Conservation (phyloP, 1,140 invertebrate genomes). For the Notospermus geniculatus region DNA sequence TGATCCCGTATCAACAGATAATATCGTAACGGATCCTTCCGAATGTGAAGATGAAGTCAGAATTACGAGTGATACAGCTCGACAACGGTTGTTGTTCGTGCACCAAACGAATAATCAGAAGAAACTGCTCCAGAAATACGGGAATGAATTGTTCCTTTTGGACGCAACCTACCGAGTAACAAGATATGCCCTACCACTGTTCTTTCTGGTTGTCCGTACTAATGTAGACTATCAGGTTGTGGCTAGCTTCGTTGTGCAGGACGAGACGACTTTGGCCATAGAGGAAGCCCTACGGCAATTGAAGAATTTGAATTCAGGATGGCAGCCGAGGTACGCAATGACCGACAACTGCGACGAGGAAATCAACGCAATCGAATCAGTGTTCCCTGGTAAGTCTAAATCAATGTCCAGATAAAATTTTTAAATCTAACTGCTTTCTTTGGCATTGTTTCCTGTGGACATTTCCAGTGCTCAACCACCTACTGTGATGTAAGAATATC, state of each 20-base stretch:
- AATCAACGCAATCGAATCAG: conserved; percentile 9
- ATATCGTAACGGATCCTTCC: neutral
- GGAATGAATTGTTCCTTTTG: conserved; percentile 21
- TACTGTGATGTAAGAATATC: too few species aligned
- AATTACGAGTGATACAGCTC: neutral
- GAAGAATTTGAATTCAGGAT: conserved; percentile 24
- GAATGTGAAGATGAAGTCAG: neutral
- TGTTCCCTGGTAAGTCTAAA: conserved; percentile 5
- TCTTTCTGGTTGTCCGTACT: conserved; percentile 26
- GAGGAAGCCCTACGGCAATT: conserved; percentile 19
- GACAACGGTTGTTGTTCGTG: conserved; percentile 18
- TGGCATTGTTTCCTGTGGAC: too few species aligned
- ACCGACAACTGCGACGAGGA: conserved; percentile 9
- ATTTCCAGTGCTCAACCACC: too few species aligned
- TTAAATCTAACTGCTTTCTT: too few species aligned
- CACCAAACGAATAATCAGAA: conserved; percentile 22
- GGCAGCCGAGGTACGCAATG: conserved; percentile 21
- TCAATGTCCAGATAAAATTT: too few species aligned
- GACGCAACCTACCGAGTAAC: conserved; percentile 29
- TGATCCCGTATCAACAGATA: neutral
- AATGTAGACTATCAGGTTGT: conserved; percentile 23
- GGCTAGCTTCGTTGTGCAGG: conserved; percentile 22
- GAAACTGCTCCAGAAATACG: conserved; percentile 18
- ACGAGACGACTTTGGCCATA: conserved; percentile 20
- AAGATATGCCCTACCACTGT: conserved; percentile 29